Evolutionary conservation across 2,888 invertebrate species (phyloP).

Genomic region (Amaurobius ferox): DNA sequence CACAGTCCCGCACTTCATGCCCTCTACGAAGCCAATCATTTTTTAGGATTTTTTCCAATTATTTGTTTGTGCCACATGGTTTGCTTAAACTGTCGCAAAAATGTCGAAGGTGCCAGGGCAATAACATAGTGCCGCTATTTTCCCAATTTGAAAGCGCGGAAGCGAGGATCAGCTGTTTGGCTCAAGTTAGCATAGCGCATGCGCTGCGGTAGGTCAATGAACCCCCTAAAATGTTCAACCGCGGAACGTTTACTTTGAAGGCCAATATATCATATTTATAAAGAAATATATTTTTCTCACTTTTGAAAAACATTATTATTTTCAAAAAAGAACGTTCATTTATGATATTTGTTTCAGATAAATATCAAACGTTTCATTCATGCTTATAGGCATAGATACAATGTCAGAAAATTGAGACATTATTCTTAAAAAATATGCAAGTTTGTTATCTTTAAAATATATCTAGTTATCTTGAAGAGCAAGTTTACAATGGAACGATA

Average conservation of each 20-base stretch:
- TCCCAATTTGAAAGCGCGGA: conserved; percentile 56
- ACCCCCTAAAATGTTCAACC: conserved; percentile 51
- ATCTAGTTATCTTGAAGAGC: no score
- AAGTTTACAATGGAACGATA: no score
- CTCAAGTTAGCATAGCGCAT: conserved; percentile 36
- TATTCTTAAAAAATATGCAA: no score
- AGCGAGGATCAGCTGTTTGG: conserved; percentile 66
- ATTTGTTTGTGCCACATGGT: conserved; percentile 19
- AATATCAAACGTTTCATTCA: no score
- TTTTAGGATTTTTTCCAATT: conserved; percentile 12
- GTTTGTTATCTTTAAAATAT: no score
- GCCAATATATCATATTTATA: neutral
- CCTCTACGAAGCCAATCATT: neutral
- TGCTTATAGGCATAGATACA: no score
- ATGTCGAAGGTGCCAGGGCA: conserved; percentile 17
- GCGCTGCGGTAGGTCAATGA: conserved; percentile 59
- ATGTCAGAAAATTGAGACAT: no score
- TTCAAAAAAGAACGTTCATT: no score
- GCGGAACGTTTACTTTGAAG: conserved; percentile 33
- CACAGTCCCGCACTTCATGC: neutral
- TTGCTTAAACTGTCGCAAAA: conserved; percentile 4
- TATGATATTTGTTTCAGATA: no score
- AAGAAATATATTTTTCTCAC: neutral
- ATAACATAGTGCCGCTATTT: conserved; percentile 55
- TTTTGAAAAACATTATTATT: no score